A percentile compares a stretch with the other conserved stretches of the same genome.
phyloP scores from a whole-genome alignment of 2,888 invertebrate genomes.

The Brachypterus glaber region DNA sequence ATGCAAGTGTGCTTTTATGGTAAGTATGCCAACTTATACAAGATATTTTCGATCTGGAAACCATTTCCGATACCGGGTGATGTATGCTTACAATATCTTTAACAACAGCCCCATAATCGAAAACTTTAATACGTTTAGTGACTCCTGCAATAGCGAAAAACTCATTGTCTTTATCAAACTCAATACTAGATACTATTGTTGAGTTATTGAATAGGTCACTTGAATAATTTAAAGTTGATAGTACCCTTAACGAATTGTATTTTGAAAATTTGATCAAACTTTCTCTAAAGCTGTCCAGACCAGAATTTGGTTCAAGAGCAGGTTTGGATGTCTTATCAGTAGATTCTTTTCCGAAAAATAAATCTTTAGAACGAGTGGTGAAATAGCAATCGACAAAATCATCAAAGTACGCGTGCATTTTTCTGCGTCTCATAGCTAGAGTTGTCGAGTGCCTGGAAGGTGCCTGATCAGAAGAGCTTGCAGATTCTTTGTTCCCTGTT shows the following conservation, averaged over 20 bases:
- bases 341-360: constrained; percentile 49
- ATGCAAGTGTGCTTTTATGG: constrained; percentile 77
- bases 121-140: constrained; percentile 87
- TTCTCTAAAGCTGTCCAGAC: constrained; percentile 69
- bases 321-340: constrained; percentile 31
- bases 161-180: constrained; percentile 93
- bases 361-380: constrained; percentile 61
- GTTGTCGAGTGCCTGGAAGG: constrained; percentile 22
- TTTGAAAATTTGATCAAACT: constrained; percentile 79
- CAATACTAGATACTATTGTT: constrained; percentile 83
- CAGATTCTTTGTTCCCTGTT: constrained; percentile 33
- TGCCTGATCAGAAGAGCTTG: constrained; percentile 18
- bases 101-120: constrained; percentile 79
- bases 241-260: constrained; percentile 65
- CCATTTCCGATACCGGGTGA: constrained; percentile 86
- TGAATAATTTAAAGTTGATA: constrained; percentile 84
- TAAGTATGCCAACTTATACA: constrained; percentile 92
- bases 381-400: constrained; percentile 85
- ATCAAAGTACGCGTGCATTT: constrained; percentile 79
- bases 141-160: constrained; percentile 94
- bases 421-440: constrained; percentile 57
- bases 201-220: constrained; percentile 81
- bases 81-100: constrained; percentile 82
- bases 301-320: constrained; percentile 35
- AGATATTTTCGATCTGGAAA: constrained; percentile 85